phyloP scores from a whole-genome alignment of 37 sponge, comb jelly and placozoan genomes.

The Halichondria panicea region DNA sequence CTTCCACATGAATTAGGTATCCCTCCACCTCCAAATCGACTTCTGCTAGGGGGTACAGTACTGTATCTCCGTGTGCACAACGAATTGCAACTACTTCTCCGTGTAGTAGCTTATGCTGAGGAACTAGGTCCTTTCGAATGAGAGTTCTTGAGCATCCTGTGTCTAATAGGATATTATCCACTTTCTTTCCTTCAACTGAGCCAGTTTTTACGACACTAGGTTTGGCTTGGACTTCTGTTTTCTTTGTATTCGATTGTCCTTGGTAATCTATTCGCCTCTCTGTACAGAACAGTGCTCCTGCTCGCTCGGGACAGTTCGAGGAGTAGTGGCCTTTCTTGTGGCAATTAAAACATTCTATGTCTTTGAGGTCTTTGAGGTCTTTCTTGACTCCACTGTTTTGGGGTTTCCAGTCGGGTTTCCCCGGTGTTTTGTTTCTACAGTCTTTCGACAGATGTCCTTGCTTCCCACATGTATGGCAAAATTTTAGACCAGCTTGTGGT shows the following conservation, averaged over 20 bases:
- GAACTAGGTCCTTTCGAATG: slow-evolving; percentile 38
- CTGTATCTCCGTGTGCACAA: slow-evolving; percentile 52
- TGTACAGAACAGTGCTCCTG: slow-evolving; percentile 7
- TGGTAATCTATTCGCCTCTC: neutral
- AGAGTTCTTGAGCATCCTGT: slow-evolving; percentile 37
- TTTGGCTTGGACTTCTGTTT: too few relatives aligned
- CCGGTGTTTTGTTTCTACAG: neutral
- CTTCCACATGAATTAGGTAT: neutral
- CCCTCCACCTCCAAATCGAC: slow-evolving; percentile 15
- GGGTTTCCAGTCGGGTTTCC: neutral
- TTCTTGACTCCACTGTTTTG: neutral
- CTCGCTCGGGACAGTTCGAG: neutral
- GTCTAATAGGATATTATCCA: slow-evolving; percentile 16
- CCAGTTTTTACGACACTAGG: neutral
- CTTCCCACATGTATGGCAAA: neutral
- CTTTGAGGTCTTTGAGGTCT: neutral
- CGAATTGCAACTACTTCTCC: slow-evolving; percentile 37
- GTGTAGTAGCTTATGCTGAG: slow-evolving; percentile 11
- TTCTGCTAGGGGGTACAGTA: slow-evolving; percentile 30
- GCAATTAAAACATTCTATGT: neutral
- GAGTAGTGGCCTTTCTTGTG: neutral
- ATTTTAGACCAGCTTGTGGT: too few relatives aligned
- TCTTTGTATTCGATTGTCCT: too few relatives aligned
- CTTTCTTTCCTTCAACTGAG: slow-evolving; percentile 10
- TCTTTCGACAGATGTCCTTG: neutral